Conservation (phyloP, 2,888 invertebrate species). For the Glyphotaelius pellucidus region DNA sequence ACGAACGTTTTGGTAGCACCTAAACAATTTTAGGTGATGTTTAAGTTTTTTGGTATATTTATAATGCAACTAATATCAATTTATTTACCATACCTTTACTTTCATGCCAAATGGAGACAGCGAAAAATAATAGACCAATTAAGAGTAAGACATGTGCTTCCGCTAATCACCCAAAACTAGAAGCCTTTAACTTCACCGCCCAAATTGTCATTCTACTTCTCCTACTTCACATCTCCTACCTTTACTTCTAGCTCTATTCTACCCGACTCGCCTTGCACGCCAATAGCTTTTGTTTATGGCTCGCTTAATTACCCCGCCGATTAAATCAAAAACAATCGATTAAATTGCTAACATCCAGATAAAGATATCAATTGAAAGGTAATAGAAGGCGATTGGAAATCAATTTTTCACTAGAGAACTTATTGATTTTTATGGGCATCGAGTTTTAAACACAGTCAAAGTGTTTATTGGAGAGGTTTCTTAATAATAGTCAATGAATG, state of each 20-base stretch:
- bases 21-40: too few relatives aligned
- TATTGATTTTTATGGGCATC: background rate
- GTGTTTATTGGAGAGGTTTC: background rate
- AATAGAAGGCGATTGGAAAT: background rate
- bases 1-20: too few relatives aligned
- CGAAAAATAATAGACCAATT: background rate
- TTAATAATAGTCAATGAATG: too few relatives aligned
- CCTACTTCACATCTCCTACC: background rate
- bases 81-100: background rate
- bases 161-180: slow-evolving; percentile 36
- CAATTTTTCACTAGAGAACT: background rate
- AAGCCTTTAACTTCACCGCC: background rate
- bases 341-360: slow-evolving; percentile 17
- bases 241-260: background rate
- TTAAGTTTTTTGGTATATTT: too few relatives aligned
- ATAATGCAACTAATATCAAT: too few relatives aligned
- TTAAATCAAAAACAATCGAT: background rate
- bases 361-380: slow-evolving; percentile 13
- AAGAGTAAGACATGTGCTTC: slow-evolving; percentile 27
- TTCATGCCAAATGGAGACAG: background rate
- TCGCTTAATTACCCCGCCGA: slow-evolving; percentile 9
- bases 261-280: slow-evolving; percentile 25
- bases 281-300: slow-evolving; percentile 47
- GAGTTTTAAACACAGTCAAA: background rate
- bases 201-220: background rate